Evolutionary conservation across 2,888 invertebrate genomes (phyloP), one percentile per base, ranked within the genome.

Genomic region (Sarcophaga carnaria): DNA sequence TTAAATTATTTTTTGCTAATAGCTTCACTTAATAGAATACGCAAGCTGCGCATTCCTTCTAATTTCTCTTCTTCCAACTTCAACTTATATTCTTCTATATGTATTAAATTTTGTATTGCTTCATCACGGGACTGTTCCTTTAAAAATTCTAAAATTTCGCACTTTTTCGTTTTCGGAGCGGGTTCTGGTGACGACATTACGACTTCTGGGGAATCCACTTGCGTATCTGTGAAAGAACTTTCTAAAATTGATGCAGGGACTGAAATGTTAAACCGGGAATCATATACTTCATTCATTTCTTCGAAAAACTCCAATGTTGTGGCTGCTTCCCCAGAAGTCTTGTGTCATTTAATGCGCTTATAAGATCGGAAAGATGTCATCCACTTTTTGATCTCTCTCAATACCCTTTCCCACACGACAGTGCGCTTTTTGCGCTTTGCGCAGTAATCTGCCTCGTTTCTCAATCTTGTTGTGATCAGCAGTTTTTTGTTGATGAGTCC

Each of bases 271-370:
- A 10, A 62, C n/a, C 62, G 62, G 45, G 47, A 45, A 20, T 64
- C 25, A 14, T 47, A 75, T 6, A 75, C 63, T 62, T 75, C 63
- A 17, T 75, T 25, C 74, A 75, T 75, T 64, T 75, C 62, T 3
- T 62, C 47, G 14, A 75, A 75, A 22, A 64, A 64, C 6, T 64
- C 74, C 63, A 64, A 75, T 4, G 74, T 2, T 22, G 74, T 75
- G 67, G 77, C 67, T 77, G 77, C 66, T 77, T 77, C 77, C 12
- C 67, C 77, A 12, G 59, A 77, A 12, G 67, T 67, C 8, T 67
- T 77, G 47, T 59, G 67, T 14, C 45, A 67, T 67, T 77, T 77
- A 59, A 66, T 71, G 11, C 49, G 14, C 49, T 12, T 75, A 14
- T 75, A 54, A 70, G 70, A 79, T 49, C 70, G 70, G 69, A 27